These are phyloP conservation scores for Caenorhabditis sp. DNA, from an alignment of 2,888 invertebrate species.

Conservation along the genomic window DNA sequence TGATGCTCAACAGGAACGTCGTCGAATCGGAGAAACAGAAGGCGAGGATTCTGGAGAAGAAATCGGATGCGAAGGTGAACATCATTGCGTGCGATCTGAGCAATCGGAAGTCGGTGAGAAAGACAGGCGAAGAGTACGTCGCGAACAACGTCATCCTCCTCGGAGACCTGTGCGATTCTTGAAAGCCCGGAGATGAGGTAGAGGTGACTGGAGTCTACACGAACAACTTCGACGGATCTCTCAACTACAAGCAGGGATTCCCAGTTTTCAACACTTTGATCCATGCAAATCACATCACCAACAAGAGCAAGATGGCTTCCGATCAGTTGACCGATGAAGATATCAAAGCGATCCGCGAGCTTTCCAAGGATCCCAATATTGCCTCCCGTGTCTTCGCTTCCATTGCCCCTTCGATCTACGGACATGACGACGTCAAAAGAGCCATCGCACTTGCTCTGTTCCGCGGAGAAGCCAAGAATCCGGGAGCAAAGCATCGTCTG, in stretches of 20 bases:
- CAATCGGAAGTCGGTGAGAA: conserved; percentile 80
- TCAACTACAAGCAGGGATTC: conserved; percentile 93
- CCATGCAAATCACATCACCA: conserved; percentile 93
- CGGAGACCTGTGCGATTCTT: conserved; percentile 94
- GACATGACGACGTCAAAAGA: conserved; percentile 95
- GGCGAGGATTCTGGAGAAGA: conserved; percentile 11
- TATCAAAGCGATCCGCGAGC: conserved; percentile 82
- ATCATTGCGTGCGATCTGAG: conserved; percentile 80
- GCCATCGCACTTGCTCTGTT: conserved; percentile 93
- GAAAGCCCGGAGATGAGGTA: conserved; percentile 98
- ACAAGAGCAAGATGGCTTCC: conserved; percentile 82
- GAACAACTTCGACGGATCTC: conserved; percentile 96
- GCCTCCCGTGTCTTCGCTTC: conserved; percentile 86
- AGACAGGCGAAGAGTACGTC: conserved; percentile 80
- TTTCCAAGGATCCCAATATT: conserved; percentile 77
- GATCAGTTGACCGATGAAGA: conserved; percentile 98
- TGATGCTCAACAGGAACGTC: conserved; percentile 86
- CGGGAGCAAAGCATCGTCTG: conserved; percentile 80
- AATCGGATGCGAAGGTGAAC: conserved; percentile 69
- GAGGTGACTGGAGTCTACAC: conserved; percentile 90
- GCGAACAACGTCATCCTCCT: conserved; percentile 87
- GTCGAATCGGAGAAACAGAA: conserved; percentile 16
- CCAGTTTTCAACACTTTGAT: conserved; percentile 98
- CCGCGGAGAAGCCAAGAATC: conserved; percentile 97
- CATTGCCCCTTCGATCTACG: conserved; percentile 97